Conservation (phyloP, 2,888 invertebrate genomes). For the Pycnomerus fuliginosus region DNA sequence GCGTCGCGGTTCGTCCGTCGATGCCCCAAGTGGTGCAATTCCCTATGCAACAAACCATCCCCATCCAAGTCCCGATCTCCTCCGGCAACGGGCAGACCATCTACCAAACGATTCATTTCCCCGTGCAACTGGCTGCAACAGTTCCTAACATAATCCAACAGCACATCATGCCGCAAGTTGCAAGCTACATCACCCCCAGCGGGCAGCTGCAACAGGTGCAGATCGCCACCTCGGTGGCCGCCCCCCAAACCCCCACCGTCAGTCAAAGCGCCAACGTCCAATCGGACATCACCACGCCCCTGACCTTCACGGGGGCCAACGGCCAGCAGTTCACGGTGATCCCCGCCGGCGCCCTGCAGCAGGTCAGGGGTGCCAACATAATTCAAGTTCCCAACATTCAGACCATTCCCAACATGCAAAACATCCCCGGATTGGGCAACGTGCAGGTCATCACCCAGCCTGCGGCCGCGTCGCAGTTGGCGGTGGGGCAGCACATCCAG, state of each 20-base stretch:
- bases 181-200: slow-evolving; percentile 71
- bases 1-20: slow-evolving; percentile 65
- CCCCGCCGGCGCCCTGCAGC: slow-evolving; percentile 61
- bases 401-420: slow-evolving; percentile 71
- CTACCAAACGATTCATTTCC: slow-evolving; percentile 93
- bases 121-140: slow-evolving; percentile 73
- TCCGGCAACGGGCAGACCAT: slow-evolving; percentile 87
- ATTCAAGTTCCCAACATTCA: slow-evolving; percentile 62
- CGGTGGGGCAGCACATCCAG: slow-evolving; percentile 69
- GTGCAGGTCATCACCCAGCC: slow-evolving; percentile 74
- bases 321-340: slow-evolving; percentile 85
- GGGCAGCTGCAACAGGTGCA: slow-evolving; percentile 91
- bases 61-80: slow-evolving; percentile 73
- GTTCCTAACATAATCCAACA: slow-evolving; percentile 60
- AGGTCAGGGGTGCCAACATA: slow-evolving; percentile 48
- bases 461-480: slow-evolving; percentile 47
- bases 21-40: slow-evolving; percentile 61
- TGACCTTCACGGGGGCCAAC: slow-evolving; percentile 71
- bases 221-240: slow-evolving; percentile 55
- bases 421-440: slow-evolving; percentile 68
- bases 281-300: slow-evolving; percentile 59
- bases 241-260: slow-evolving; percentile 48
- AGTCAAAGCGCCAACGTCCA: slow-evolving; percentile 45
- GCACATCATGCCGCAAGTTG: slow-evolving; percentile 76
- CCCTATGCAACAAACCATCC: slow-evolving; percentile 69